phyloP scores from a whole-genome alignment of 2,888 invertebrate genomes.

The Holacanthella duospinosa region DNA sequence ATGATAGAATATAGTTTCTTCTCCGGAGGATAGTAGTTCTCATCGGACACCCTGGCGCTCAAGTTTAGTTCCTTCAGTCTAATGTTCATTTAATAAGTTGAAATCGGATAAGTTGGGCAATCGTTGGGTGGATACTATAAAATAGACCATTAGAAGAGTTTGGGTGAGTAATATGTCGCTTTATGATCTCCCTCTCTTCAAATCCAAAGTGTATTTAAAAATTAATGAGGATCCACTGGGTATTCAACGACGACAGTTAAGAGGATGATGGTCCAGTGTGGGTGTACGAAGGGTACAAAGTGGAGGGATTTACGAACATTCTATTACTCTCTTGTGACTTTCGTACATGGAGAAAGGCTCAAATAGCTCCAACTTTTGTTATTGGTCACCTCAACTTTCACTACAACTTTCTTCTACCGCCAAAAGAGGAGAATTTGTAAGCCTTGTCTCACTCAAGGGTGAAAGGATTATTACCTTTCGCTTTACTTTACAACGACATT shows the following conservation, averaged over 20 bases:
- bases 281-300: no score
- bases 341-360: neutral
- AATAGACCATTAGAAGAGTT: neutral
- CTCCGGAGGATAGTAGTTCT: no score
- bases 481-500: no score
- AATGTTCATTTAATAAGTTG: neutral
- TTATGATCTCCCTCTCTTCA: neutral
- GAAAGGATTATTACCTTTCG: neutral
- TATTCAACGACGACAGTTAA: neutral
- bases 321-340: constrained; percentile 17
- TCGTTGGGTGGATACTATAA: neutral
- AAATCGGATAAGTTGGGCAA: neutral
- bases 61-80: no score
- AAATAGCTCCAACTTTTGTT: neutral
- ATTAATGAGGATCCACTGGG: constrained; percentile 19
- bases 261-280: neutral
- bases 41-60: no score
- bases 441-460: neutral
- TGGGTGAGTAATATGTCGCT: neutral
- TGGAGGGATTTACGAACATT: neutral
- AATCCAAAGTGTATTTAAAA: constrained; percentile 15
- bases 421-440: no score
- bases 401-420: neutral
- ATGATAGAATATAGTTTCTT: no score
- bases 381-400: neutral